Evolutionary conservation across 2,888 invertebrate species (phyloP).

Genomic region (Torymus tubicola): DNA sequence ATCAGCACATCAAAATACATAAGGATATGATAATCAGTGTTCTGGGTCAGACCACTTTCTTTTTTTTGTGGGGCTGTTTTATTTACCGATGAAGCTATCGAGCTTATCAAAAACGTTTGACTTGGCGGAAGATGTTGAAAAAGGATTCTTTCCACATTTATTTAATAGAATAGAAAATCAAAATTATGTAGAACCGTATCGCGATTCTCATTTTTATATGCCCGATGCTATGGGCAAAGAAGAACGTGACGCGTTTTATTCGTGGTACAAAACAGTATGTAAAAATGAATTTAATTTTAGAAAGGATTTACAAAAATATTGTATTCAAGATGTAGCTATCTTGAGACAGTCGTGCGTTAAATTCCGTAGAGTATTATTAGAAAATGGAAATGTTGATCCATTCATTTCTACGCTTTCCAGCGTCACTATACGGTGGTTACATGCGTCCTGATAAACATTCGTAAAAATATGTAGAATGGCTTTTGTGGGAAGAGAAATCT

Average conservation of each 20-base stretch:
- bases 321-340: not conserved
- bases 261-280: not conserved
- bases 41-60: no score
- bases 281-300: not conserved
- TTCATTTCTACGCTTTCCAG: not conserved
- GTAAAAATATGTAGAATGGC: no score
- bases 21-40: no score
- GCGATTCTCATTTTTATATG: not conserved
- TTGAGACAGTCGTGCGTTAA: not conserved
- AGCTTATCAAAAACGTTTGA: not conserved
- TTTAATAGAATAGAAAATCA: not conserved
- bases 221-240: not conserved
- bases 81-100: not conserved
- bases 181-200: not conserved
- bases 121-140: not conserved
- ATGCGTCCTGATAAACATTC: no score
- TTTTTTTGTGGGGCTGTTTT: no score
- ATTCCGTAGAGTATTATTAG: not conserved
- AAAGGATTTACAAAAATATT: not conserved
- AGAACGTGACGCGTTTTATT: not conserved
- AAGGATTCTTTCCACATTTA: not conserved
- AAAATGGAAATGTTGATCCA: not conserved
- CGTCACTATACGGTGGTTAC: not conserved
- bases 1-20: no score
- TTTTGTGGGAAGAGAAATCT: no score